Base-by-base conservation (phyloP, 2,113 vertebrate genomes). In the Poeciliopsis turrubarensis region DNA sequence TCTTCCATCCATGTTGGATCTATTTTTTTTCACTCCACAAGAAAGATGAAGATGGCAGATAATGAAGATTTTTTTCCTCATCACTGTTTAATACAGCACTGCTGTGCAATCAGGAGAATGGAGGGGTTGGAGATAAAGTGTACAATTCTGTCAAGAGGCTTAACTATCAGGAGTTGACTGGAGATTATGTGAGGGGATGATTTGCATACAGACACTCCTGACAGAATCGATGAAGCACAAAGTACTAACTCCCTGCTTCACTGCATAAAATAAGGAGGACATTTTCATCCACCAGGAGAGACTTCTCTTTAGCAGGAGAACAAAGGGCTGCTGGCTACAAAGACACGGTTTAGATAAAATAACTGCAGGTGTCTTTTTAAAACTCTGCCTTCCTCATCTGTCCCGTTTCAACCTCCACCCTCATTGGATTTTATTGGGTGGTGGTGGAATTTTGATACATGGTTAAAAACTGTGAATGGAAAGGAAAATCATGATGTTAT, bases 201-300 rank as follows among this genome's bases (percentile, higher is more conserved):
- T 90, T 89, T 90, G 81, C 86, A 87, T 87, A 74, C 81, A 86
- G 83, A 90, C 84, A 79, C 77, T 87, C 86, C 62, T 83, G 76
- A 88, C 74, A 79, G 83, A 89, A 90, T 92, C 78, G 8, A 85
- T 89, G 82, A 78, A 66, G 75, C 65, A 19, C 47, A 3, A 34
- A 65, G 64, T 73, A 66, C 70, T 63, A 65, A 41, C 73, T 68
- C 15, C 6, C 68, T 57, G 75, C 60, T 76, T 61, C 70, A 13
- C 73, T 74, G 66, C 12, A 68, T 72, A 71, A 78, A 82, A 72
- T 64, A 25, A 26, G 8, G 25, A 51, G 77, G 65, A 83, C 87
- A 82, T 80, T 69, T 85, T 68, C 65, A 85, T 75, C 73, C 78
- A 67, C 66, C 65, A n/a, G 74, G 8, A 5, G 51, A 57, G 7